Evolutionary conservation across 1,140 invertebrate species (phyloP).

Genomic region (Atta cephalotes): DNA sequence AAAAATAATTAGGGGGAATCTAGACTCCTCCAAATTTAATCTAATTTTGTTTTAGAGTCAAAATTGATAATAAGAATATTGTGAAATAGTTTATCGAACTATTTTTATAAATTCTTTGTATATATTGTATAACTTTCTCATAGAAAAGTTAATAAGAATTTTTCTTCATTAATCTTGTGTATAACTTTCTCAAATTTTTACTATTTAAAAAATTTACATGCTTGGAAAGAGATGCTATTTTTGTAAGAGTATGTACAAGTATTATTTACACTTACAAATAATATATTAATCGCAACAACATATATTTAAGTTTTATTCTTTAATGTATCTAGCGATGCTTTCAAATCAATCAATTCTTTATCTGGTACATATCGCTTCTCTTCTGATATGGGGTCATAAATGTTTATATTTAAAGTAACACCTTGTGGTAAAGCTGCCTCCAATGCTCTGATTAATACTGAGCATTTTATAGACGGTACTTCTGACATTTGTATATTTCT

Average conservation of each 20-base stretch:
- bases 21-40: not conserved
- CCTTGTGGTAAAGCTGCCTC: conserved; percentile 91
- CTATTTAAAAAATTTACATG: conserved; percentile 29
- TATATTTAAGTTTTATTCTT: conserved; percentile 21
- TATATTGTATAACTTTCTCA: conserved; percentile 59
- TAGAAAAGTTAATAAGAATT: conserved; percentile 13
- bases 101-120: conserved; percentile 64
- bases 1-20: not conserved
- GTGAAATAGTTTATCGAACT: conserved; percentile 61
- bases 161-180: not conserved
- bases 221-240: conserved; percentile 42
- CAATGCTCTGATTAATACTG: conserved; percentile 90
- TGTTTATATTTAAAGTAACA: conserved; percentile 89
- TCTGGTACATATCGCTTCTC: conserved; percentile 92
- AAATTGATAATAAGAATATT: conserved; percentile 58
- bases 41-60: conserved; percentile 59
- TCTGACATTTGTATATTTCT: conserved; percentile 91
- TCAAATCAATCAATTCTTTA: conserved; percentile 91
- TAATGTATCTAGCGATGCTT: conserved; percentile 87
- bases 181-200: conserved; percentile 63
- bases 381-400: conserved; percentile 88
- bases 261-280: conserved; percentile 18
- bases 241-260: conserved; percentile 46
- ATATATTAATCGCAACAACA: conserved; percentile 22
- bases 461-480: conserved; percentile 86